Base-by-base conservation (phyloP, 2,797 vertebrate species). In the Oreortyx pictus region DNA sequence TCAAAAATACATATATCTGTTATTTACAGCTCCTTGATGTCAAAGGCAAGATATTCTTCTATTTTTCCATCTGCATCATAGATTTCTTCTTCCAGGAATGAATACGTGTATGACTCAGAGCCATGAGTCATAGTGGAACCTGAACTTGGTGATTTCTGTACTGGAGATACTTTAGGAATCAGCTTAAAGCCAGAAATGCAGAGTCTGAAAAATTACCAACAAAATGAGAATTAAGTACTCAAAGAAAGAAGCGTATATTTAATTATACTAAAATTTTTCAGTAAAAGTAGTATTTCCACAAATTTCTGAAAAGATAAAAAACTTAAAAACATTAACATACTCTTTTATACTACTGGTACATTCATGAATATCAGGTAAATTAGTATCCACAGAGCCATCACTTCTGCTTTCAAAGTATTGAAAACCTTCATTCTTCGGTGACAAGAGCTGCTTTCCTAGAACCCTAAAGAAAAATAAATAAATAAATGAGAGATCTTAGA, bases 41-140 rank as follows among this genome's bases (percentile, higher is more conserved):
- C 98, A 92, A 98, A 98, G 83, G 98, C 98, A 47, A 98, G 97
- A 94, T 98, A 98, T 68, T 98, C 98, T 95, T 98, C 98, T 43
- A 98, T 97, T 89, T 96, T 97, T 83, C 98, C 98, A 95, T 98
- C 98, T 61, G 92, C 56, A 49, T 97, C 97, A 8, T 98, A 98
- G 72, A 98, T 97, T 96, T 98, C 98, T 94, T 98, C 98, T 91
- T 98, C 97, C 79, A 98, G 80, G 57, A 97, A 97, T 7, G 96
- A 94, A 86, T 75, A 92, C 0, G 39, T 11, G 3, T 64, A 90
- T 35, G 79, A 86, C 23, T 95, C 82, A 6, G 93, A 92, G 23
- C 70, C 67, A 91, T 84, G 75, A 89, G 47, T 46, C 27, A 67
- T 50, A 59, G 67, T 41, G 57, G 75, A 92, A 61, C 61, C 61